Evolutionary conservation across 1,140 invertebrate species (phyloP), one percentile per base, ranked within the genome.

Genomic region (Pogonus chalceus): DNA sequence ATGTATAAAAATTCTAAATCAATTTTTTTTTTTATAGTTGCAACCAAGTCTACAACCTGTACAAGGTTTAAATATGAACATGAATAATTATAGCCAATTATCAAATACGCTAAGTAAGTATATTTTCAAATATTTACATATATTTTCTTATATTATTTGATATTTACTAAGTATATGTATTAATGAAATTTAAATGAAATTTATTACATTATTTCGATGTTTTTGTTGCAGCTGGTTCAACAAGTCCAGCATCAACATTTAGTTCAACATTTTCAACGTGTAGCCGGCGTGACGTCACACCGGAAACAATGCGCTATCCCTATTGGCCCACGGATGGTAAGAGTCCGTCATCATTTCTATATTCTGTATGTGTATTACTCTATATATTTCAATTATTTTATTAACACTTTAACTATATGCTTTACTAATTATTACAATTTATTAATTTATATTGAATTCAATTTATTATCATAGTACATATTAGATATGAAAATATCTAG

Each of bases 71-170:
- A 57, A 71, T 4, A 72, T 76, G 69, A 75, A 74, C 51, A 72
- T 76, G 69, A 75, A 74, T 49, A 66, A 72, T 2, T 76, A 76
- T 53, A 64, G 72, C 23, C 73, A 75, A 58, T 57, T 75, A 52
- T 63, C 68, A 23, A 61, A 67, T 7, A 63, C 69, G 0, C 56
- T 73, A 60, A 64, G 70, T 72, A 65, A 72, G 67, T 69, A 53
- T 60, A 49, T 47, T 37, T 24, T 37, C 57, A 43, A 16, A 54
- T 1, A 16, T 39, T 37, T 9, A 20, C 9, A 2, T 2, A 16
- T 22, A 31, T 35, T 31, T 51, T 20, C 7, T 43, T 49, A 18
- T 24, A 20, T 51, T 1, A 2, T 2, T 14, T 54, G 14, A 39
- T 22, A 18, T 18, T 26, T 22, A 52, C 35, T 48, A 24, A 20